Percentiles rank a stretch among this genome's conserved stretches.
These are phyloP conservation scores for Stenopsyche tienmushanensis DNA, from an alignment of 1,140 invertebrate genomes.

Conservation along the genomic window DNA sequence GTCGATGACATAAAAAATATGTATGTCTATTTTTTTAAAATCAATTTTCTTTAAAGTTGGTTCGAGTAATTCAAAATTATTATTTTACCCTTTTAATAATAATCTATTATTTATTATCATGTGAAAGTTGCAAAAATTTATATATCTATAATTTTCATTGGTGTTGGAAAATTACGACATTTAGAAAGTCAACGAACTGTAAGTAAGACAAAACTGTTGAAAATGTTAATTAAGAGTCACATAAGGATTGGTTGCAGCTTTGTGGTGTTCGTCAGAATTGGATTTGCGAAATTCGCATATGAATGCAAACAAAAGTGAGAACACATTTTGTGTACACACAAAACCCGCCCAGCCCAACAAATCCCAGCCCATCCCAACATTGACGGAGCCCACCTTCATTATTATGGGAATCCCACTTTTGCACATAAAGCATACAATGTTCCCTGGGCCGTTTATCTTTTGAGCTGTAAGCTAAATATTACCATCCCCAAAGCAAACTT, in stretches of 20 bases:
- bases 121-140: too few relatives aligned
- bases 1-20: too few relatives aligned
- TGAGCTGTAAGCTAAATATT: conserved; percentile 19
- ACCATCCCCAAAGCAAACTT: conserved; percentile 11
- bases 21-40: too few relatives aligned
- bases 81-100: too few relatives aligned
- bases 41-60: too few relatives aligned
- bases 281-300: conserved; percentile 20
- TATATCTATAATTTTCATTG: too few relatives aligned
- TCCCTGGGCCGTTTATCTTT: conserved; percentile 16
- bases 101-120: too few relatives aligned
- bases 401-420: conserved; percentile 18
- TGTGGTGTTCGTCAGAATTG: conserved; percentile 16
- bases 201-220: background rate
- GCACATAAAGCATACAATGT: conserved; percentile 23
- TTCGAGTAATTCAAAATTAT: too few relatives aligned
- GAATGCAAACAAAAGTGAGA: conserved; percentile 22
- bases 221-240: background rate
- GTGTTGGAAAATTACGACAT: too few relatives aligned
- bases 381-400: conserved; percentile 8
- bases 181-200: too few relatives aligned
- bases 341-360: background rate
- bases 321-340: conserved; percentile 1
- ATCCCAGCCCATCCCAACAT: too few relatives aligned
- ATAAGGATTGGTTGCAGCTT: too few relatives aligned